phyloP scores from a whole-genome alignment of 1,140 invertebrate species.

The Scaptomyza graminum region DNA sequence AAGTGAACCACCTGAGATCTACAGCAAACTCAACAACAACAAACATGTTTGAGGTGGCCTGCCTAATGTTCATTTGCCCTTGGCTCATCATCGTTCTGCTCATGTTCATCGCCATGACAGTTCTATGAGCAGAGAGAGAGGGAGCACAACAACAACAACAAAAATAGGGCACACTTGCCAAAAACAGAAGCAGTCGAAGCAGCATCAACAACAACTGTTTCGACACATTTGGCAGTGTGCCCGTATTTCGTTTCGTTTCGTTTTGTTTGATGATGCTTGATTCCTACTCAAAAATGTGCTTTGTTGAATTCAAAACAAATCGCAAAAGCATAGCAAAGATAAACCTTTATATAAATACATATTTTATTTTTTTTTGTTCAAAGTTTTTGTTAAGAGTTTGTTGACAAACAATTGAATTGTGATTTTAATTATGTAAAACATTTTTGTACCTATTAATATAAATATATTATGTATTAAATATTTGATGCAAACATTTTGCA shows the following conservation, averaged over 20 bases:
- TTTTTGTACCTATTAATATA: slow-evolving; percentile 46
- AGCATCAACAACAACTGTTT: slow-evolving; percentile 37
- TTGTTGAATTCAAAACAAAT: slow-evolving; percentile 23
- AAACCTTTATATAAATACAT: slow-evolving; percentile 2
- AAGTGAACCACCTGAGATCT: slow-evolving; percentile 12
- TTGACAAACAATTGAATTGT: slow-evolving; percentile 54
- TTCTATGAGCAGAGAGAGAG: slow-evolving; percentile 40
- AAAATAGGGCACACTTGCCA: slow-evolving; percentile 62
- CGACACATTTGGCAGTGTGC: slow-evolving; percentile 66
- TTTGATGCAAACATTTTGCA: neutral
- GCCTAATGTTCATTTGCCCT: slow-evolving; percentile 82
- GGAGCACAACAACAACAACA: slow-evolving; percentile 18
- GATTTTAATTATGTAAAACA: slow-evolving; percentile 58
- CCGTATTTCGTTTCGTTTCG: slow-evolving; percentile 24
- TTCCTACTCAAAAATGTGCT: slow-evolving; percentile 57
- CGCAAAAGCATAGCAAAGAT: neutral
- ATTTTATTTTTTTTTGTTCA: neutral
- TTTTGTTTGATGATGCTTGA: slow-evolving; percentile 39
- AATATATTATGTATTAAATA: slow-evolving; percentile 7
- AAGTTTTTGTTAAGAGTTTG: slow-evolving; percentile 8
- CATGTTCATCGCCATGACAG: slow-evolving; percentile 80
- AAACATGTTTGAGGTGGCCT: slow-evolving; percentile 78
- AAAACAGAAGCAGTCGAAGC: slow-evolving; percentile 5
- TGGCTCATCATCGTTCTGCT: slow-evolving; percentile 77
- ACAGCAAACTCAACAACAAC: slow-evolving; percentile 5